Evolutionary conservation across 2,888 invertebrate species (phyloP).

Genomic region (Drosophila leonis): DNA sequence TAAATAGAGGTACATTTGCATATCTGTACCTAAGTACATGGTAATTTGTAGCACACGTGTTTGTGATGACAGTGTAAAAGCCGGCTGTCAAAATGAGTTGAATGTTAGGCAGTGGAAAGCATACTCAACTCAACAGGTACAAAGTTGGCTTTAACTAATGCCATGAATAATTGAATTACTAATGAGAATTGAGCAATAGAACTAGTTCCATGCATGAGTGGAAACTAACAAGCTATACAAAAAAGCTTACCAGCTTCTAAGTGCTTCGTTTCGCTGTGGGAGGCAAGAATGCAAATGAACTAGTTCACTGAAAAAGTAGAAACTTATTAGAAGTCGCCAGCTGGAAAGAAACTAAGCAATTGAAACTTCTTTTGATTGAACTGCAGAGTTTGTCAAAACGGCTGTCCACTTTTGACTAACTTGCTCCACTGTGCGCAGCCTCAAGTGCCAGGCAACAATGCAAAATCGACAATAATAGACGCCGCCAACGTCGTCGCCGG

Average conservation of each 20-base stretch:
- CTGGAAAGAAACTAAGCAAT: background rate
- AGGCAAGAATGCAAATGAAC: background rate
- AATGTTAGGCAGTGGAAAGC: constrained; percentile 3
- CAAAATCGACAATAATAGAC: constrained; percentile 74
- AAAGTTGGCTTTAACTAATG: background rate
- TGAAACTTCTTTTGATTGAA: background rate
- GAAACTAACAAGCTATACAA: constrained; percentile 1
- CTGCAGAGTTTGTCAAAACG: background rate
- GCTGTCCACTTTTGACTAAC: background rate
- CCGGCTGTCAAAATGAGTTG: constrained; percentile 8
- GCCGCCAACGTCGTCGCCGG: constrained; percentile 65
- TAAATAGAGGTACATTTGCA: constrained; percentile 16
- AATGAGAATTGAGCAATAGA: background rate
- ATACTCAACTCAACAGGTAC: background rate
- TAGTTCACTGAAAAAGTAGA: background rate
- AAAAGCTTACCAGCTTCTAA: background rate
- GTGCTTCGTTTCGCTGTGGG: background rate
- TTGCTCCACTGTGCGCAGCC: constrained; percentile 51
- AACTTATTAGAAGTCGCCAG: background rate
- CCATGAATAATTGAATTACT: background rate
- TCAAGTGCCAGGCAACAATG: constrained; percentile 62
- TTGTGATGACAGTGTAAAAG: constrained; percentile 19
- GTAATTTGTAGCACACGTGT: constrained; percentile 17
- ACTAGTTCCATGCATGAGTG: constrained; percentile 4
- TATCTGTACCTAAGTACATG: constrained; percentile 12